A percentile compares a stretch with the other conserved stretches of the same genome.
Conservation (phyloP, 64 coral and sea anemone genomes). For the Acropora tenuis region DNA sequence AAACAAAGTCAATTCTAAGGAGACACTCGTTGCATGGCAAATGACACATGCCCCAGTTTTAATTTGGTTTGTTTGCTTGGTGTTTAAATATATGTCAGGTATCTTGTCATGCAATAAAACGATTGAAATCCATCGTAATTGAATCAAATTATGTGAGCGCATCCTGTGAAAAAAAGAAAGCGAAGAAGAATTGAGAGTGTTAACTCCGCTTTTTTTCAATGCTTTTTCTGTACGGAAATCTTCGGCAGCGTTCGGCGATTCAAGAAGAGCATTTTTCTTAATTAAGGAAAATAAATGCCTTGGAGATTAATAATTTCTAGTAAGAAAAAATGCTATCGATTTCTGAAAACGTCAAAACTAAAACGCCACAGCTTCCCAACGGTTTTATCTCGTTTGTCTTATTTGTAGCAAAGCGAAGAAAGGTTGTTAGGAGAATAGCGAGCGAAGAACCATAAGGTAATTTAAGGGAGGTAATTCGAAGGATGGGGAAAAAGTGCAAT, state of each 20-base stretch:
- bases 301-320: not conserved
- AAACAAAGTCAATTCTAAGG: not conserved
- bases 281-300: not conserved
- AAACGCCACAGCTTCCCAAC: too few relatives aligned
- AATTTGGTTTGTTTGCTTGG: conserved; percentile 33
- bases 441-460: too few relatives aligned
- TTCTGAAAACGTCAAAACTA: not conserved
- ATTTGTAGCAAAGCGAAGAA: too few relatives aligned
- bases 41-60: conserved; percentile 14
- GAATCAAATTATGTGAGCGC: not conserved
- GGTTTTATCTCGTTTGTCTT: too few relatives aligned
- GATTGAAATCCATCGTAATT: not conserved
- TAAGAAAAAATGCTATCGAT: not conserved
- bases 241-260: not conserved
- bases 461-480: too few relatives aligned
- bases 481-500: too few relatives aligned
- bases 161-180: not conserved
- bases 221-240: not conserved
- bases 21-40: not conserved
- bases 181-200: not conserved
- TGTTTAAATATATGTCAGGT: not conserved
- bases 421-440: too few relatives aligned
- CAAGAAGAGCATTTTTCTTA: not conserved
- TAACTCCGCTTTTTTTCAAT: not conserved
- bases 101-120: not conserved